These are phyloP conservation scores for Melinaea marsaeus DNA, from an alignment of 2,888 invertebrate species.

Conservation along the genomic window DNA sequence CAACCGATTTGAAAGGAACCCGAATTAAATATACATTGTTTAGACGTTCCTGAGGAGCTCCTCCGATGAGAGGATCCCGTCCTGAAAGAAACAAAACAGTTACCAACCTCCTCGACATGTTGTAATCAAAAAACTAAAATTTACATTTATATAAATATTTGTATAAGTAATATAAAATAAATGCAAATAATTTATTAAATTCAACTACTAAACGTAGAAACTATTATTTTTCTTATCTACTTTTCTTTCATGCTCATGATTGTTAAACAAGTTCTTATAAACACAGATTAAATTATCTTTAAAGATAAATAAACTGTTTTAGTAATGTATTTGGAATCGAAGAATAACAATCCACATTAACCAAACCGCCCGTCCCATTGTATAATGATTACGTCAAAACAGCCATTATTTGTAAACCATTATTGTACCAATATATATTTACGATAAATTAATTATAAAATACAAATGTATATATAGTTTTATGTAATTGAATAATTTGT, in stretches of 20 bases:
- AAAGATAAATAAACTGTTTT: background rate
- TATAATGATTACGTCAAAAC: background rate
- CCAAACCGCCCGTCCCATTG: background rate
- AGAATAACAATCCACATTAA: background rate
- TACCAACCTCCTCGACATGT: too few relatives aligned
- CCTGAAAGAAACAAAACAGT: conserved; percentile 58
- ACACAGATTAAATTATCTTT: background rate
- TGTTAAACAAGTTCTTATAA: background rate
- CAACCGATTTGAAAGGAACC: conserved; percentile 45
- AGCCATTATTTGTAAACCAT: background rate
- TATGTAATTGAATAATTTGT: background rate
- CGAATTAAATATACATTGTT: conserved; percentile 36
- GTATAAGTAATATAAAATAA: too few relatives aligned
- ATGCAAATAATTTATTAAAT: too few relatives aligned
- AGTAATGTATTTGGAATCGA: background rate
- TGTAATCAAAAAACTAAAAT: too few relatives aligned
- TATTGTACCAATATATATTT: too few relatives aligned
- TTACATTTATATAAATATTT: too few relatives aligned
- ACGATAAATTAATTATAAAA: too few relatives aligned
- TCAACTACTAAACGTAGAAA: too few relatives aligned
- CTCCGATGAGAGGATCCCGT: conserved; percentile 75
- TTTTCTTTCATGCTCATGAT: too few relatives aligned
- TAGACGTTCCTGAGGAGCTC: conserved; percentile 75
- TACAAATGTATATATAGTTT: too few relatives aligned
- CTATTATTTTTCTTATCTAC: too few relatives aligned